Base-by-base conservation (phyloP, 2,113 vertebrate genomes). In the Globicephala melas region DNA sequence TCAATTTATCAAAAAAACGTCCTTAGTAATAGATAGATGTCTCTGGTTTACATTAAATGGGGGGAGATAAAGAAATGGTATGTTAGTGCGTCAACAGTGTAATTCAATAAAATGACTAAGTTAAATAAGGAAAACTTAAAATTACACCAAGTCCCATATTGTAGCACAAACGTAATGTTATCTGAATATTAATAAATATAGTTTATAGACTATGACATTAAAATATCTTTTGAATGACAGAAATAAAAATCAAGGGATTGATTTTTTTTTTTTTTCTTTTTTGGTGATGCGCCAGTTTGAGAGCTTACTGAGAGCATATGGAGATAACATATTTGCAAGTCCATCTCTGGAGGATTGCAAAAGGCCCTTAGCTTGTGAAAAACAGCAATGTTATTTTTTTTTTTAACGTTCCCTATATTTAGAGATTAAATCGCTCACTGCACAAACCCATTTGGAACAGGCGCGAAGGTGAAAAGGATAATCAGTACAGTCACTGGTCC, bases 371-470 rank as follows among this genome's bases (percentile, higher is more conserved):
- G 99, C 99, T 99, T 98, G 98, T 99, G 99, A 99, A 99, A 99
- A 99, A 99, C 99, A 99, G 99, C 99, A 98, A 99, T 99, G 99
- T 99, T 99, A 99, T 99, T 99, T 99, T 98, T 99, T 99, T 99
- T 99, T 99, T 99, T 99, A 99, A 99, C 99, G 99, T 99, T 99
- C 99, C 99, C 99, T 99, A 99, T 99, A 99, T 99, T 99, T 99
- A 99, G 99, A 99, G 99, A 99, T 99, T 99, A 99, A 99, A 99
- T 99, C 99, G 99, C 99, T 99, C 99, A 99, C 99, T 99, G 99
- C 99, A 99, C 99, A 99, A 99, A 99, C 99, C 99, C 99, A 99
- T 99, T 99, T 99, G 99, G 99, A 99, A 99, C 99, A 99, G 99
- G 99, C 99, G 99, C 99, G 99, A 99, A 99, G 99, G 99, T 99